phyloP scores from a whole-genome alignment of 2,888 invertebrate species.

The Oscheius myriophilus region DNA sequence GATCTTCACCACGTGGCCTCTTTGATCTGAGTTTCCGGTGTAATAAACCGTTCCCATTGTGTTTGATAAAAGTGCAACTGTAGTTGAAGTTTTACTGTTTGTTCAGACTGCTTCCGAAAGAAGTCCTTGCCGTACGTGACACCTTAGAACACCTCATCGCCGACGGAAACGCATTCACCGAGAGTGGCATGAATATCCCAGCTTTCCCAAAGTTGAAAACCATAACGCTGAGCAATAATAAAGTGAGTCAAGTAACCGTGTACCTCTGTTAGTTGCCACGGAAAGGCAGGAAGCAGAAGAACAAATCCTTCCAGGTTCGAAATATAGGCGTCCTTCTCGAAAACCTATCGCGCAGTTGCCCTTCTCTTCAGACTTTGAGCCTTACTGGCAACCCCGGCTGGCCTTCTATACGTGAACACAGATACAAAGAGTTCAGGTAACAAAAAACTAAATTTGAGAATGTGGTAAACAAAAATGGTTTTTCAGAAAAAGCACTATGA shows the following conservation, averaged over 20 bases:
- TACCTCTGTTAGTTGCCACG: background rate
- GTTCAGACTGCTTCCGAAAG: constrained; percentile 54
- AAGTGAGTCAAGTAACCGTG: constrained; percentile 32
- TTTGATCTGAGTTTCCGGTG: too few species aligned
- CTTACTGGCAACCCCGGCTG: constrained; percentile 61
- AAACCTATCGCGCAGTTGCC: constrained; percentile 50
- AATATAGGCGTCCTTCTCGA: constrained; percentile 53
- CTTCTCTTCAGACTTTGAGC: constrained; percentile 50
- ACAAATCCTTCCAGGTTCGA: constrained; percentile 49
- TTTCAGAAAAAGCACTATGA: constrained; percentile 12
- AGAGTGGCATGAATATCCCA: constrained; percentile 59
- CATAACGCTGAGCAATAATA: constrained; percentile 48
- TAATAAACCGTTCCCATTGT: too few species aligned
- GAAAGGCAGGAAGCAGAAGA: background rate
- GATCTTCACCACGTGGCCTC: too few species aligned
- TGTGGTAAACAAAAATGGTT: background rate
- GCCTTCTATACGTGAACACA: constrained; percentile 32
- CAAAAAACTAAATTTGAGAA: background rate
- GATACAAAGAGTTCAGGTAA: constrained; percentile 30
- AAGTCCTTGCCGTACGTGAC: constrained; percentile 49
- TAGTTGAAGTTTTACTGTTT: background rate
- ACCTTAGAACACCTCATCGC: constrained; percentile 54
- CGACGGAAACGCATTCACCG: constrained; percentile 60
- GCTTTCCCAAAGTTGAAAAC: constrained; percentile 46
- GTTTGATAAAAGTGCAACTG: background rate